Evolutionary conservation across 2,113 vertebrate genomes (phyloP).

Genomic region (Ptilonorhynchus violaceus): DNA sequence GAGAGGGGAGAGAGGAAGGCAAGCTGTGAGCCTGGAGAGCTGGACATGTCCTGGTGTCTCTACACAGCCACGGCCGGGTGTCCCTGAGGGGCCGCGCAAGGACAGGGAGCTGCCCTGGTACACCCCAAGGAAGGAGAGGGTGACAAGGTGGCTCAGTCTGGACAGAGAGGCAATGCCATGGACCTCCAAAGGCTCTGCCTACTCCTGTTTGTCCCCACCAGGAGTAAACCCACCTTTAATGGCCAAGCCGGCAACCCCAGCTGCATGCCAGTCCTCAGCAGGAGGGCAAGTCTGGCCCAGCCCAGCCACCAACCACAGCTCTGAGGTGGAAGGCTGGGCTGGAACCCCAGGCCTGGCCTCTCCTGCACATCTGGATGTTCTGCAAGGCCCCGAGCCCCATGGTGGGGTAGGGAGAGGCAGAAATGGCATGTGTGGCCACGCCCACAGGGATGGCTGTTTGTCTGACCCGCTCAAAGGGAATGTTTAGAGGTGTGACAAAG

Average conservation of each 20-base stretch:
- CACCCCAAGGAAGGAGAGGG: neutral
- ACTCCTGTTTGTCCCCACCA: neutral
- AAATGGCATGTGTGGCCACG: neutral
- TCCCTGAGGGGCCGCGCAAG: neutral
- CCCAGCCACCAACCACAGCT: fast-evolving
- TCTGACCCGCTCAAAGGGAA: neutral
- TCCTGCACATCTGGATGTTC: neutral
- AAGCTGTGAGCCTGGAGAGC: neutral
- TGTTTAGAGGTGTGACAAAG: neutral
- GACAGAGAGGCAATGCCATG: fast-evolving
- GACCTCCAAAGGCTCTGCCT: neutral
- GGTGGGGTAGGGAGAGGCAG: neutral
- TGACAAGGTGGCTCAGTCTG: neutral
- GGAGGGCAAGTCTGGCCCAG: neutral
- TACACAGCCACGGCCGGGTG: fast-evolving
- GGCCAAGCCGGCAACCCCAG: neutral
- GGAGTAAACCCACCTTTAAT: fast-evolving
- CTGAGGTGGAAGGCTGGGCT: neutral
- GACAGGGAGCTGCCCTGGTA: neutral
- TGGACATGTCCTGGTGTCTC: neutral
- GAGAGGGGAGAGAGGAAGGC: neutral
- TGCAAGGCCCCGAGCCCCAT: fast-evolving
- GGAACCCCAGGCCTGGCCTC: neutral
- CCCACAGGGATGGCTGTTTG: neutral
- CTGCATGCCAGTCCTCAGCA: neutral